These are phyloP conservation scores for Acromyrmex charruanus DNA, from an alignment of 1,140 invertebrate species.

Conservation along the genomic window DNA sequence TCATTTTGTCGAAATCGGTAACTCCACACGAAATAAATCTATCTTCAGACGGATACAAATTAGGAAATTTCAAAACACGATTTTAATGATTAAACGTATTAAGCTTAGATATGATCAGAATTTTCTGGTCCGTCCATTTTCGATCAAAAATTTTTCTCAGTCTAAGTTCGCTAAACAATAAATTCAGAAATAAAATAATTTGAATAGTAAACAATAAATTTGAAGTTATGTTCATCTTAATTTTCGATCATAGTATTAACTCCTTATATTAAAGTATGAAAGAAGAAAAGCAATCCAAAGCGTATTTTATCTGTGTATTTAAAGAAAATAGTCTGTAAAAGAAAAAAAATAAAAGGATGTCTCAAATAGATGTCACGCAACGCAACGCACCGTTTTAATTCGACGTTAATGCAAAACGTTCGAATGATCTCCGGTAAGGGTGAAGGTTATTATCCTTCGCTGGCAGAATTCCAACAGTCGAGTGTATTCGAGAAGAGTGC, in stretches of 20 bases:
- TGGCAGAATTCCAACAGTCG: constrained; percentile 78
- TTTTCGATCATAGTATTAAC: neutral
- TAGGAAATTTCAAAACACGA: neutral
- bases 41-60: constrained; percentile 20
- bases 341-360: neutral
- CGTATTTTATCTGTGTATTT: neutral
- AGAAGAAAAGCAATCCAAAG: too few relatives aligned
- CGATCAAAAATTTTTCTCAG: too few relatives aligned
- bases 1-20: constrained; percentile 4
- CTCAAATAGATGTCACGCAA: constrained; percentile 34
- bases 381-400: constrained; percentile 65
- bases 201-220: neutral
- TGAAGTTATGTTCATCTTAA: neutral
- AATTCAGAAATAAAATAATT: constrained; percentile 1
- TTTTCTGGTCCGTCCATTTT: too few relatives aligned
- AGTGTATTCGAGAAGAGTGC: constrained; percentile 72
- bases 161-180: neutral
- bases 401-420: constrained; percentile 72
- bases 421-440: constrained; percentile 53
- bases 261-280: neutral
- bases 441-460: constrained; percentile 81
- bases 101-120: too few relatives aligned
- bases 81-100: neutral
- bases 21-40: constrained; percentile 10
- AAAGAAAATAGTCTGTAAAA: neutral